A percentile compares a stretch with the other conserved stretches of the same genome.
phyloP scores from a whole-genome alignment of 1,140 invertebrate species.

The Drosophila setifemur region DNA sequence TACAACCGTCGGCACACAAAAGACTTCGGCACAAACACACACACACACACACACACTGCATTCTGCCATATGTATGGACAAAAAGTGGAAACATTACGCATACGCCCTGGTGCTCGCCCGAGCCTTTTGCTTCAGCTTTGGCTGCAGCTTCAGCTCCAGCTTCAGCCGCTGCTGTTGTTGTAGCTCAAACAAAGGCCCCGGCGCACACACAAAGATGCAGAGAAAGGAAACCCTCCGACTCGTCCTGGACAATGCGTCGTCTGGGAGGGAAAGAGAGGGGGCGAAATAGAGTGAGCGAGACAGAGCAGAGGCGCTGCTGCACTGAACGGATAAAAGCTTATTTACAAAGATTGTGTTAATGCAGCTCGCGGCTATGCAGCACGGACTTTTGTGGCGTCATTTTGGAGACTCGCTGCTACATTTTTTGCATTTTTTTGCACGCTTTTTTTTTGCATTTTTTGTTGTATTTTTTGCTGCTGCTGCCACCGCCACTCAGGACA shows the following conservation, averaged over 20 bases:
- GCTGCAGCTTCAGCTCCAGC: slow-evolving; percentile 24
- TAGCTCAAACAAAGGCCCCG: slow-evolving; percentile 49
- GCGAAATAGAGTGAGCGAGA: background rate
- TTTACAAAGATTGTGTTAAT: slow-evolving; percentile 76
- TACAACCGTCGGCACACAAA: slow-evolving; percentile 71
- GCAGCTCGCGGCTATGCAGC: slow-evolving; percentile 73
- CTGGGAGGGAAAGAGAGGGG: slow-evolving; percentile 12
- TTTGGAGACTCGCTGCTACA: slow-evolving; percentile 26
- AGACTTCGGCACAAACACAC: slow-evolving; percentile 44
- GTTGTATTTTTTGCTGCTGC: too few relatives aligned
- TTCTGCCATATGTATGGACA: slow-evolving; percentile 21
- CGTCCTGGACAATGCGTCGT: slow-evolving; percentile 58
- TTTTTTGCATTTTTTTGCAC: too few relatives aligned
- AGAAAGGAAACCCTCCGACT: slow-evolving; percentile 35
- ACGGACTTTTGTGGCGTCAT: slow-evolving; percentile 62
- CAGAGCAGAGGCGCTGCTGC: slow-evolving; percentile 20
- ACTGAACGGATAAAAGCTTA: slow-evolving; percentile 65
- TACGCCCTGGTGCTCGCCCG: slow-evolving; percentile 60
- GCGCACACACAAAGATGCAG: slow-evolving; percentile 53
- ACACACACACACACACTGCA: too few relatives aligned
- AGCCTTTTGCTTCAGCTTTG: slow-evolving; percentile 43
- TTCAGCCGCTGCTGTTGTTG: slow-evolving; percentile 31
- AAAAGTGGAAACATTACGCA: slow-evolving; percentile 66
- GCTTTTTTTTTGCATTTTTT: too few relatives aligned
- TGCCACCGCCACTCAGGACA: background rate